phyloP scores from a whole-genome alignment of 2,113 vertebrate genomes.

The Megalops atlanticus region DNA sequence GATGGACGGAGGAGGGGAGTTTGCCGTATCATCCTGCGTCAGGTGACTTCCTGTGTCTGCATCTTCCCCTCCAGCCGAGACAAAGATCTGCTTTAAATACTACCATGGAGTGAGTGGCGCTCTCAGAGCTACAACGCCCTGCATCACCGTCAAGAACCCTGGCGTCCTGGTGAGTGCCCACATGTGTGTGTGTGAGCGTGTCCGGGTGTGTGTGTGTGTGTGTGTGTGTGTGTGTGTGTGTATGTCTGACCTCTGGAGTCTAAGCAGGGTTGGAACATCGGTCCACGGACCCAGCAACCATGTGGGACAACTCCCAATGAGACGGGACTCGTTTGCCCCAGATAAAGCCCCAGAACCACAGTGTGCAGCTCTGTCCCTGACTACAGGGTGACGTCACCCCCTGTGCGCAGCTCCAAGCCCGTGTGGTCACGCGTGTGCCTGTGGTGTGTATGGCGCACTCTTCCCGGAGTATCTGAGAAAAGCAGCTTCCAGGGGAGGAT shows the following conservation, averaged over 20 bases:
- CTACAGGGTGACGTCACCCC: too few species aligned
- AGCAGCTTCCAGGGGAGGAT: neutral
- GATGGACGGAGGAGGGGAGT: neutral
- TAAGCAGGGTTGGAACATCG: too few species aligned
- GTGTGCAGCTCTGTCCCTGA: too few species aligned
- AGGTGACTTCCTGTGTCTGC: conserved; percentile 8
- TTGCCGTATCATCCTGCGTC: neutral
- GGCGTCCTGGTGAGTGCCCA: conserved; percentile 81
- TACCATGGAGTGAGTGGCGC: conserved; percentile 96
- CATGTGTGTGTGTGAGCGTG: conserved; percentile 30
- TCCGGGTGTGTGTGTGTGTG: neutral
- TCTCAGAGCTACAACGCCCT: conserved; percentile 92
- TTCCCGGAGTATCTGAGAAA: neutral
- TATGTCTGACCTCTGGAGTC: too few species aligned
- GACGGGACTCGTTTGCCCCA: too few species aligned
- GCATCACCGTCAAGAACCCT: conserved; percentile 96
- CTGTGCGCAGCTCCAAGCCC: too few species aligned
- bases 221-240: conserved; percentile 13
- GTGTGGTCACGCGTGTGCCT: too few species aligned
- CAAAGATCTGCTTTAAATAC: conserved; percentile 98
- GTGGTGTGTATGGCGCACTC: neutral
- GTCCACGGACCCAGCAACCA: neutral
- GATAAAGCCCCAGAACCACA: too few species aligned
- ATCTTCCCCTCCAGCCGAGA: conserved; percentile 82
- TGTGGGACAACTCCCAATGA: neutral